phyloP scores from a whole-genome alignment of 1,140 invertebrate species.

The Xylocopa sonorina region DNA sequence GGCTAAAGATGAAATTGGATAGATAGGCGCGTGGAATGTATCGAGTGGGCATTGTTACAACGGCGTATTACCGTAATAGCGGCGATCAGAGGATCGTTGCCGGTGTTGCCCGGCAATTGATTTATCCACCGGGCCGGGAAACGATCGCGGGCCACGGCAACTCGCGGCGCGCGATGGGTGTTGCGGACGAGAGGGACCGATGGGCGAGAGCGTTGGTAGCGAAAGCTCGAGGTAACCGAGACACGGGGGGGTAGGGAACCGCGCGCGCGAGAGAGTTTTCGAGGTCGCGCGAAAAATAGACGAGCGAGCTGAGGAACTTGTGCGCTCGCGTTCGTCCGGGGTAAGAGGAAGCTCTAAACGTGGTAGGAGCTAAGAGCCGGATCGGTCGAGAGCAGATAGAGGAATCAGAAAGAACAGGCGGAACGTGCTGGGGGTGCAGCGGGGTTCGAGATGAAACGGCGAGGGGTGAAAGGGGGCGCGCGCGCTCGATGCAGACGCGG shows the following conservation, averaged over 20 bases:
- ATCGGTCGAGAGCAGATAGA: constrained; percentile 55
- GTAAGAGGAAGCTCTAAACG: neutral
- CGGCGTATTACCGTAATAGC: constrained; percentile 38
- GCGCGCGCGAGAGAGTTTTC: neutral
- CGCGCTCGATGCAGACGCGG: too few species aligned
- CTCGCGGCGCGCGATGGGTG: neutral
- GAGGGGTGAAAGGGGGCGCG: constrained; percentile 7
- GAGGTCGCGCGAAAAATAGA: constrained; percentile 1
- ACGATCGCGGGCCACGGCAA: constrained; percentile 28
- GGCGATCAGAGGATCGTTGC: constrained; percentile 26
- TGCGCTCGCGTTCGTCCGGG: too few species aligned
- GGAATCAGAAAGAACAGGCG: constrained; percentile 56
- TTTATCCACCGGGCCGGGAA: constrained; percentile 37
- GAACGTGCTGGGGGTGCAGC: constrained; percentile 24
- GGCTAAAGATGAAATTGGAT: constrained; percentile 32
- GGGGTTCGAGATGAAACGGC: constrained; percentile 1
- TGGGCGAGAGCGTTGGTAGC: neutral
- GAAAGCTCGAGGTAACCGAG: too few species aligned
- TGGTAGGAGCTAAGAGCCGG: constrained; percentile 42
- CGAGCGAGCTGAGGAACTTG: constrained; percentile 5
- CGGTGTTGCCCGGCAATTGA: constrained; percentile 20
- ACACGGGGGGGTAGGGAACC: neutral
- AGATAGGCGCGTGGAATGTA: constrained; percentile 30
- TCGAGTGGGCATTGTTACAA: constrained; percentile 40
- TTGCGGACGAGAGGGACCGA: neutral